Base-by-base conservation (phyloP, 2,113 vertebrate species). In the Indri indri region DNA sequence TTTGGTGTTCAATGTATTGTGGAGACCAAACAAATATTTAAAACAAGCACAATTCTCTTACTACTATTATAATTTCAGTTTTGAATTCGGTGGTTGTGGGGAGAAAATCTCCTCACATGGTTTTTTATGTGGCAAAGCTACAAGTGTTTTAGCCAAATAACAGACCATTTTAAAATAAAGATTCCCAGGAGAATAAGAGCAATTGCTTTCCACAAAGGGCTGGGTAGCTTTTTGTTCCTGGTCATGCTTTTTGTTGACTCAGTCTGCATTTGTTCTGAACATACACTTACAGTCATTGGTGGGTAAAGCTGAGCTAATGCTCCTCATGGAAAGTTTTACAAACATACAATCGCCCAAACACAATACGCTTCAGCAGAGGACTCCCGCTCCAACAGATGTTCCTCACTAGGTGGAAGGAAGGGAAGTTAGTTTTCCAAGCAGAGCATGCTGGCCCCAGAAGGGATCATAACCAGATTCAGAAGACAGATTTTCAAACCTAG, bases 301-400 rank as follows among this genome's bases (percentile, higher is more conserved):
- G 93, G 57, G 65, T 68, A 95, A 96, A 97, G 81, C 94, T 90
- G 90, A 96, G 92, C 79, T 97, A 97, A 98, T 87, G 42, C 22
- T 95, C 83, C 73, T 94, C 91, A 88, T 94, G 97, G 97, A 97
- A 98, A 98, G 66, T 97, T 97, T 98, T 95, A 97, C 89, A 90
- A 81, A 97, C 63, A 90, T 23, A 91, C 85, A 92, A 83, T 84
- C 40, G 63, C 85, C 47, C 63, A 76, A 96, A 95, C 42, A 95
- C 91, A 97, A 96, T 96, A 86, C 13, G 5, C 59, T 84, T 76
- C n/a, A 84, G 79, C 79, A 93, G 76, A 96, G 86, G 70, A 97
- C 66, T 96, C 81, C 11, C 0, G 18, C 45, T 88, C 71, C 80
- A 93, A 89, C 91, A 97, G 85, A 83, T 96, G 95, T 74, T 89